Base-by-base conservation (phyloP, 2,797 vertebrate genomes). In the Melopsittacus undulatus region DNA sequence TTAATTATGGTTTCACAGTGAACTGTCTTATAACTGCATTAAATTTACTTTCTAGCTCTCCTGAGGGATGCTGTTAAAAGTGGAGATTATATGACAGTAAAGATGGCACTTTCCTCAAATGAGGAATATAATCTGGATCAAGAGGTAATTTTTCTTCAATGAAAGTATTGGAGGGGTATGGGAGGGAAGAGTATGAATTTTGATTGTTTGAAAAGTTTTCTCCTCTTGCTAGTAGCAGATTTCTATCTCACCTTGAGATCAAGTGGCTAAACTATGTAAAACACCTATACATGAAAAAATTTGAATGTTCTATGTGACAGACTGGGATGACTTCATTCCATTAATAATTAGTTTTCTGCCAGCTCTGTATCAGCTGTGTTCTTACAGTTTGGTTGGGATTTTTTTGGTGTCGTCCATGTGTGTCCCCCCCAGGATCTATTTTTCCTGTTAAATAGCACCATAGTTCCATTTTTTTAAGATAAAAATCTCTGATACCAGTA, bases 101-200 rank as follows among this genome's bases (percentile, higher is more conserved):
- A 99, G 97, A 96, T 99, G 96, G 99, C 99, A 3, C 98, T 99
- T 85, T 98, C 98, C 97, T 99, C 99, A 87, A 99, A 98, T 75
- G 98, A 99, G 92, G 98, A 99, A 21, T 99, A 99, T 97, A 99
- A 99, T 97, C 98, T 99, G 93, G 99, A 99, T 91, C 99, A 99
- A 96, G 99, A 99, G 99, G 99, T 99, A 98, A 92, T 54, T 52
- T 27, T 74, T 79, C 43, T 89, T 52, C 49, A 24, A 1, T 69
- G 57, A 21, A 72, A 67, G 19, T 62, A 17, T 15, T 75, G 27
- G 38, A 46, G 72, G 23, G 40, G 27, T 16, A 8, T 6, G 1
- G 13, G 26, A 48, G 26, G 32, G 21, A 83, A 64, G 17, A 82
- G 30, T 23, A 42, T 10, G 45, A n/a, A 30, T 75, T 24, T 36